A percentile compares a stretch with the other conserved stretches of the same genome.
Conservation (phyloP, 2,797 vertebrate species). For the Danio tinwini region DNA sequence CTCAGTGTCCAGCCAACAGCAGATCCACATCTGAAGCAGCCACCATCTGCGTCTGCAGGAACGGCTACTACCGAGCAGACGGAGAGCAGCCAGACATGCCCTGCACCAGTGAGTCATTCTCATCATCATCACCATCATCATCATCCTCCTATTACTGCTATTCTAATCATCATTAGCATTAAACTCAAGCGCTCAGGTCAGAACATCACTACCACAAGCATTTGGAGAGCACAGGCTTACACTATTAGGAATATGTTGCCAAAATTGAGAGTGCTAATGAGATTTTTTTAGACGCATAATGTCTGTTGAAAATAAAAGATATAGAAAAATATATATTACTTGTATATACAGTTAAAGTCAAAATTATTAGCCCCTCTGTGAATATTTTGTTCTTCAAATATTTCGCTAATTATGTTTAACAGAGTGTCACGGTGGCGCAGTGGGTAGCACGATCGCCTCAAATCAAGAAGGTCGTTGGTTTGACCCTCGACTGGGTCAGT, state of each 20-base stretch:
- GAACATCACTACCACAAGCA: neutral
- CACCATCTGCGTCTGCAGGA: slow-evolving; percentile 91
- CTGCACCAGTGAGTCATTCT: slow-evolving; percentile 91
- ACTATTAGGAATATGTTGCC: neutral
- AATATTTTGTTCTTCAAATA: too few species aligned
- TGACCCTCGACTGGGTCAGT: too few species aligned
- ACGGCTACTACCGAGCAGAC: slow-evolving; percentile 92
- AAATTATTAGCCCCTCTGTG: too few species aligned
- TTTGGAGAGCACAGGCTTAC: neutral
- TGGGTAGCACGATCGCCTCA: too few species aligned
- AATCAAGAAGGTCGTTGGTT: too few species aligned
- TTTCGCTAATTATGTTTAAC: too few species aligned
- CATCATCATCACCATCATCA: slow-evolving; percentile 21
- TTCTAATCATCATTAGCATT: slow-evolving; percentile 26
- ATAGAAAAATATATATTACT: too few species aligned
- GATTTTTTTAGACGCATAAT: neutral
- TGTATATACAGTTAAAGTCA: too few species aligned
- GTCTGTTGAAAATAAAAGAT: neutral
- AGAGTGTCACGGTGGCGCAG: too few species aligned
- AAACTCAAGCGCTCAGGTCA: slow-evolving; percentile 7
- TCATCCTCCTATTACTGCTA: neutral
- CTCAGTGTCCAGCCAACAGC: slow-evolving; percentile 92
- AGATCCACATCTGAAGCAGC: slow-evolving; percentile 90
- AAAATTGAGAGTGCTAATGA: neutral
- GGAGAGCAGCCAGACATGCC: slow-evolving; percentile 87